Evolutionary conservation across 2,113 vertebrate genomes (phyloP).

Genomic region (Echinops telfairi): DNA sequence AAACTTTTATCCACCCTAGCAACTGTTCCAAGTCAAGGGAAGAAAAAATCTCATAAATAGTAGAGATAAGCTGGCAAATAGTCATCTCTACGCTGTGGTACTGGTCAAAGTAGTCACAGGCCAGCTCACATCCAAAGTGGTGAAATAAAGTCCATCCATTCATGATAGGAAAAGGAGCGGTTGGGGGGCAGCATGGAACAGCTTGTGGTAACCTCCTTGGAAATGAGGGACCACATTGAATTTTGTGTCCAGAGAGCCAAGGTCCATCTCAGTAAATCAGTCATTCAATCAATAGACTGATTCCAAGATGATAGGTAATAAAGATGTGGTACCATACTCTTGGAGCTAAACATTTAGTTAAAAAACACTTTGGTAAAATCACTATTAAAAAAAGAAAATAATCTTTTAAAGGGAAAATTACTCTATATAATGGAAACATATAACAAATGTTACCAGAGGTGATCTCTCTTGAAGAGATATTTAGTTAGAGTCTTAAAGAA

Average conservation of each 20-base stretch:
- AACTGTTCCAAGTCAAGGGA: background rate
- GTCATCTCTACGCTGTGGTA: too few species aligned
- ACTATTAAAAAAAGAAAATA: background rate
- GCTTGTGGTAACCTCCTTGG: background rate
- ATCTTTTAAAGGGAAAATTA: background rate
- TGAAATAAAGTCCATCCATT: too few species aligned
- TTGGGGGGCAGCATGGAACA: background rate
- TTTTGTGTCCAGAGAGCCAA: background rate
- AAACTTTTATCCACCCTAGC: background rate
- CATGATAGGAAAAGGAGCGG: background rate
- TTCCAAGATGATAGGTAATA: background rate
- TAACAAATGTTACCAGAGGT: background rate
- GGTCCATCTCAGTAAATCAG: background rate
- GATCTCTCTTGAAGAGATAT: background rate
- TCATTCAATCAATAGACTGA: background rate
- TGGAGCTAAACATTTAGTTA: background rate
- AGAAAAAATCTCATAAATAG: background rate
- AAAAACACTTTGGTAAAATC: background rate
- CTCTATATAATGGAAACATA: background rate
- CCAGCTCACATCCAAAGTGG: background rate
- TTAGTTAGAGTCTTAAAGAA: background rate
- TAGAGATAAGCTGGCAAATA: background rate
- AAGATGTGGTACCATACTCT: background rate
- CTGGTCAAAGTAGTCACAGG: background rate
- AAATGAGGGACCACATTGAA: background rate